A percentile compares a stretch with the other conserved stretches of the same genome.
phyloP scores from a whole-genome alignment of 1,140 invertebrate genomes.

The Aphelenchoides fujianensis region DNA sequence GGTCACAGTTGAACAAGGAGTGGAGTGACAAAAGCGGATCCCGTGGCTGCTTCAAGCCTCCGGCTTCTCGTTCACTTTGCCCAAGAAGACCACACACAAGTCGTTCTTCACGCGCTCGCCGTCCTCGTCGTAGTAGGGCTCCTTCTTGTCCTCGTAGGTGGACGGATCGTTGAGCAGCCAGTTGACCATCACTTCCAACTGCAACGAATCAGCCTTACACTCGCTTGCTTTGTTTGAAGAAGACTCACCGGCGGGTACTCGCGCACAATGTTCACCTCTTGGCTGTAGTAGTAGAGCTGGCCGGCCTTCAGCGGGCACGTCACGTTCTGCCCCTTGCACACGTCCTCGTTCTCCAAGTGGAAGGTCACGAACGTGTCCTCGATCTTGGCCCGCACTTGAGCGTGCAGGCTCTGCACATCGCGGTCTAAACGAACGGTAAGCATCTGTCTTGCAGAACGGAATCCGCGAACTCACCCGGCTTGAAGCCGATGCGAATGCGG shows the following conservation, averaged over 20 bases:
- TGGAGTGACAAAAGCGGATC: too few relatives aligned
- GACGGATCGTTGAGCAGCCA: constrained; percentile 25
- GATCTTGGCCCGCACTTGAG: constrained; percentile 2
- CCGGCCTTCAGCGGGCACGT: constrained; percentile 31
- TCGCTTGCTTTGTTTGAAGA: neutral
- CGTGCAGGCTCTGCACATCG: constrained; percentile 13
- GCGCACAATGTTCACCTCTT: constrained; percentile 26
- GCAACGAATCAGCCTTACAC: too few relatives aligned
- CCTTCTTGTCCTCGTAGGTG: constrained; percentile 22
- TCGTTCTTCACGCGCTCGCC: constrained; percentile 15
- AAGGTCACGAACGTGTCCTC: constrained; percentile 24
- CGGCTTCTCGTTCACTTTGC: constrained; percentile 14
- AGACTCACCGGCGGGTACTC: constrained; percentile 26
- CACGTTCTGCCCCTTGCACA: constrained; percentile 26
- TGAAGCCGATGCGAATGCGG: constrained; percentile 26
- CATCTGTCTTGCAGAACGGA: neutral
- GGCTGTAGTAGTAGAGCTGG: constrained; percentile 26
- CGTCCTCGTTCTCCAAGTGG: constrained; percentile 27
- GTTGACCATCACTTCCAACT: constrained; percentile 26
- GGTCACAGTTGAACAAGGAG: too few relatives aligned
- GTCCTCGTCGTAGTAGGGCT: constrained; percentile 14
- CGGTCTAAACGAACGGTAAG: too few relatives aligned
- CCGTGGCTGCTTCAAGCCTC: neutral
- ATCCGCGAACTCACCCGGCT: constrained; percentile 24
- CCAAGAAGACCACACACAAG: constrained; percentile 22